Base-by-base conservation (phyloP, 2,888 invertebrate genomes). In the Chelonus formosanus region DNA sequence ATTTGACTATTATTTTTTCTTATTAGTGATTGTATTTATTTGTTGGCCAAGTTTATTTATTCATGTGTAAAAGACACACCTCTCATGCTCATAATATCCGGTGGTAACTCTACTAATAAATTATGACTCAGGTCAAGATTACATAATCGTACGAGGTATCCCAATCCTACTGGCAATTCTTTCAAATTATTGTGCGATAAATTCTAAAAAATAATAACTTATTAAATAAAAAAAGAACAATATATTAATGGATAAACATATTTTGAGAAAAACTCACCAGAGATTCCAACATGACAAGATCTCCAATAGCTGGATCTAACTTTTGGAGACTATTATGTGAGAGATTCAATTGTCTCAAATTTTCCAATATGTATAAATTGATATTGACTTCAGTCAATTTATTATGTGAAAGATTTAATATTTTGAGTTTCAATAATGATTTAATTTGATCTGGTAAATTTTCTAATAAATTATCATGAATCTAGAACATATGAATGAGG, bases 381-480 rank as follows among this genome's bases (percentile, higher is more conserved):
- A 84, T 82, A 0, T 92, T 91, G 65, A 93, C 83, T 36, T 77
- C 77, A 61, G 81, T 85, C 63, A 93, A 81, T 82, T 90, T 91
- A 75, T 93, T 93, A 75, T 87, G 89, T 71, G 90, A 90, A 68
- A 92, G 79, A 81, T 91, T 91, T 47, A 93, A 78, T 77, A 88
- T 90, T 69, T 88, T 86, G 70, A 93, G 84, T 79, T 89, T 89
- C 67, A 86, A 88, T 75, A 96, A 85, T 68, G 87, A 87, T 52
- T 92, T 91, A 76, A 96, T 87, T 84, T 92, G 90, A 44, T 88
- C 80, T 5, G 96, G 95, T 70, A 96, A 82, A 58, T 84, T 85
- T 71, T 87, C 87, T 77, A 97, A 83, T 55, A 90, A 89, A 86
- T 97, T 96, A 83, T 95, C 93, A 85, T 95, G 94, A 57, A 95